phyloP scores from a whole-genome alignment of 2,797 vertebrate genomes.

The Aeoliscus strigatus region DNA sequence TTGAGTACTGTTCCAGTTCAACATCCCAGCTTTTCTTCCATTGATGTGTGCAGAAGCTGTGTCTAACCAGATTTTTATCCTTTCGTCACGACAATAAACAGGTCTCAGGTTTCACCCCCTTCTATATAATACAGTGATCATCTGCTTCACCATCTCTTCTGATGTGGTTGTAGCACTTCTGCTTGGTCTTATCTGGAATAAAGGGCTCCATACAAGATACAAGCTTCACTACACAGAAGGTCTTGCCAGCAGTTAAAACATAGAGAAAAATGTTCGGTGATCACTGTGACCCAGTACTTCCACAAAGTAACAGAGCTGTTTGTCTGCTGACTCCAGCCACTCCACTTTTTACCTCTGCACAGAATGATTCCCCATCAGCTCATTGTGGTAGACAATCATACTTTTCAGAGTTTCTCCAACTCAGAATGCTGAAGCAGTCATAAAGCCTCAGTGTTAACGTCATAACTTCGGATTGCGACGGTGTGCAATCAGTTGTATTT shows the following conservation, averaged over 20 bases:
- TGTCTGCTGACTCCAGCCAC: too few species aligned
- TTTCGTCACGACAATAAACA: conserved; percentile 1
- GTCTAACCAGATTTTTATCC: not conserved
- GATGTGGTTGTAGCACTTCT: not conserved
- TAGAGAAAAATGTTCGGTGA: conserved; percentile 5
- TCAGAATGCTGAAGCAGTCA: conserved; percentile 5
- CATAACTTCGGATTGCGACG: not conserved
- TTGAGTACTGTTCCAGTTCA: too few species aligned
- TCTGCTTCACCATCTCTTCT: not conserved
- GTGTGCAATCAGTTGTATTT: conserved; percentile 3
- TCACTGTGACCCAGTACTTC: too few species aligned
- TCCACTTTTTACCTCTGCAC: too few species aligned
- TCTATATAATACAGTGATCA: conserved; percentile 2
- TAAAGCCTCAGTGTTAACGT: conserved; percentile 4
- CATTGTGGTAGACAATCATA: not conserved
- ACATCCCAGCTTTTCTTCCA: too few species aligned
- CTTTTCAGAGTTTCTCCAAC: conserved; percentile 1
- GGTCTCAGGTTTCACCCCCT: not conserved
- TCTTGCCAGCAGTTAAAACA: not conserved
- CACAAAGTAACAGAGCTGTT: too few species aligned
- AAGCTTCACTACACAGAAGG: not conserved
- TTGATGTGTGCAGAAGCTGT: not conserved
- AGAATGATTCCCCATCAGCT: conserved; percentile 15
- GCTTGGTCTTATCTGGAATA: not conserved
- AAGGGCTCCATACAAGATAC: not conserved